Evolutionary conservation across 1,140 invertebrate species (phyloP).

Genomic region (Tetramorium simillimum): DNA sequence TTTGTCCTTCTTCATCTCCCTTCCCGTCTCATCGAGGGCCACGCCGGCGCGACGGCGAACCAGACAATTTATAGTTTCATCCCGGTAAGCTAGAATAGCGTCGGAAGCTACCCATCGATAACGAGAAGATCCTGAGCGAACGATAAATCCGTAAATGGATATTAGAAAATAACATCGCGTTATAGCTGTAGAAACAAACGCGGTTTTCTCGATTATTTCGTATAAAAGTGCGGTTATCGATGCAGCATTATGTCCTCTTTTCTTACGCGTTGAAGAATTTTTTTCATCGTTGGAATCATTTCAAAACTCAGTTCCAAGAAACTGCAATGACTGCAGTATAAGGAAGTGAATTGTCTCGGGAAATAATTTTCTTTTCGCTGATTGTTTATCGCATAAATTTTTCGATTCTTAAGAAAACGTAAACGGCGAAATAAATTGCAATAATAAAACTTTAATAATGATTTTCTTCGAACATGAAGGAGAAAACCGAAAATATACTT

Average conservation of each 20-base stretch:
- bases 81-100: conserved; percentile 42
- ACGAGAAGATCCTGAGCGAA: conserved; percentile 52
- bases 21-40: not conserved
- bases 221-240: conserved; percentile 4
- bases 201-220: conserved; percentile 2
- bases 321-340: not conserved
- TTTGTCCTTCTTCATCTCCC: conserved; percentile 69
- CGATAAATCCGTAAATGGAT: conserved; percentile 43
- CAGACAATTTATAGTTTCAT: conserved; percentile 64
- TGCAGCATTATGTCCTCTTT: not conserved
- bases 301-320: conserved; percentile 6
- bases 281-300: not conserved
- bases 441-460: not conserved
- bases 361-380: conserved; percentile 18
- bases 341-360: conserved; percentile 18
- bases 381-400: not conserved
- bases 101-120: conserved; percentile 61
- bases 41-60: conserved; percentile 30
- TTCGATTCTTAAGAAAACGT: not conserved
- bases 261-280: not conserved
- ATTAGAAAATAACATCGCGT: conserved; percentile 7
- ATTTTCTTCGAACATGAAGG: not conserved
- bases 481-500: not conserved
- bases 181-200: not conserved
- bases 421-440: not conserved